Evolutionary conservation across 1,140 invertebrate genomes (phyloP), one percentile per base, ranked within the genome.

Genomic region (Pseudachorutes palmiensis): DNA sequence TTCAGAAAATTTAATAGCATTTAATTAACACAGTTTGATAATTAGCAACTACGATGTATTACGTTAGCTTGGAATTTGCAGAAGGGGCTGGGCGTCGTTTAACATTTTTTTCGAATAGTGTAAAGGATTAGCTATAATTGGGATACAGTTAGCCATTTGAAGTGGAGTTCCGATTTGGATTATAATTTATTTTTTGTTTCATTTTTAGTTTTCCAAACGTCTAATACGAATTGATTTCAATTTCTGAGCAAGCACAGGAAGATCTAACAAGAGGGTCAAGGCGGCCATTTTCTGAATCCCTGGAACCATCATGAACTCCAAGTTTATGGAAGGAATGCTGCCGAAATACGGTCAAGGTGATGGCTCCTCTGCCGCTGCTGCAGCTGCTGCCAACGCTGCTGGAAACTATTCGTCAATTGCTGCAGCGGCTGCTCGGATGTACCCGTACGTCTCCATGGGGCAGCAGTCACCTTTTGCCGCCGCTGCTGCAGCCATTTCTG

Each of bases 311-410:
- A 93, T 94, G 91, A 93, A 88, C 87, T 90, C 88, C 81, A 94
- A 94, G 87, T 93, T 93, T 85, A 92, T 94, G 83, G 91, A 94
- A 90, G 92, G 89, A 84, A 93, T 94, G 90, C 87, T 94, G 82
- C 91, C 91, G 75, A 94, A 94, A 85, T 94, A 94, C 82, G 86
- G 88, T 78, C 87, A 87, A 77, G 87, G 88, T 81, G 88, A 87
- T 77, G 85, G 28, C 22, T 66, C 69, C 2, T 32, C 64, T 16
- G 63, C 41, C 1, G 41, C 31, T 55, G 33, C 61, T 5, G n/a
- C 61, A 3, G 32, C 61, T 26, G 22, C 61, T 28, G 33, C 63
- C 14, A 70, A 70, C 31, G 59, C 69, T 12, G 69, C 72, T 22
- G 72, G 66, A 22, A 70, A 69, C 55, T 70, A 71, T 58, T 70